A percentile compares a stretch with the other conserved stretches of the same genome.
Evolutionary conservation across 2,888 invertebrate genomes (phyloP).

Genomic region (Acanthosepion lycidas): DNA sequence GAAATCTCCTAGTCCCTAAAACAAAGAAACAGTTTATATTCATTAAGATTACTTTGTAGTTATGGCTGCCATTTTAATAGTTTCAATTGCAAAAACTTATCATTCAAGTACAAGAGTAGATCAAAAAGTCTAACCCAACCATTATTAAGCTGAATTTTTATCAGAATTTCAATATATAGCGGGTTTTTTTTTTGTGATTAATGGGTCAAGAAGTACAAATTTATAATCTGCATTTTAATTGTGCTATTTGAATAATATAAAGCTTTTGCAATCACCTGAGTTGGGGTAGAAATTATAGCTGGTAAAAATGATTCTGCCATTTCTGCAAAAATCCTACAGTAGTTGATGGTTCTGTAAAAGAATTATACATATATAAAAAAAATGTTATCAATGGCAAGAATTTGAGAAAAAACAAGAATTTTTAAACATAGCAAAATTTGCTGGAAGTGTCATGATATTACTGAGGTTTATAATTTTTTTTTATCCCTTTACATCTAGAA

Average conservation of each 20-base stretch:
- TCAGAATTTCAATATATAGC: no score
- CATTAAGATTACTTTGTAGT: not conserved
- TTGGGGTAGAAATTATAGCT: conserved; percentile 80
- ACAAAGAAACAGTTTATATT: not conserved
- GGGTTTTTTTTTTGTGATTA: no score
- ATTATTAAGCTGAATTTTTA: no score
- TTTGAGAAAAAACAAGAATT: conserved; percentile 50
- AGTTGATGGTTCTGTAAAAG: conserved; percentile 84
- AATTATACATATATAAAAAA: not conserved
- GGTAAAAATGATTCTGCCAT: conserved; percentile 91
- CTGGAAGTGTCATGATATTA: no score
- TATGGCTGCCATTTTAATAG: not conserved
- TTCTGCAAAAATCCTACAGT: conserved; percentile 95
- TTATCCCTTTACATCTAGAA: no score
- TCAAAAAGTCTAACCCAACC: no score
- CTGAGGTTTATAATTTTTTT: no score
- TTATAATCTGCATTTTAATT: not conserved
- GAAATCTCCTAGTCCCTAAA: conserved; percentile 77
- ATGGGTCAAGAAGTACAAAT: not conserved
- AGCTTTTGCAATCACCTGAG: conserved; percentile 61
- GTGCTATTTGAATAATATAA: not conserved
- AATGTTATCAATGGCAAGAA: not conserved
- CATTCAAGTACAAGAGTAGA: no score
- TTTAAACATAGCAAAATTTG: not conserved
- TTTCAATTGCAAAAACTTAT: not conserved